These are phyloP conservation scores for Eulemur rubriventer DNA, from an alignment of 2,797 vertebrate species.

Conservation along the genomic window DNA sequence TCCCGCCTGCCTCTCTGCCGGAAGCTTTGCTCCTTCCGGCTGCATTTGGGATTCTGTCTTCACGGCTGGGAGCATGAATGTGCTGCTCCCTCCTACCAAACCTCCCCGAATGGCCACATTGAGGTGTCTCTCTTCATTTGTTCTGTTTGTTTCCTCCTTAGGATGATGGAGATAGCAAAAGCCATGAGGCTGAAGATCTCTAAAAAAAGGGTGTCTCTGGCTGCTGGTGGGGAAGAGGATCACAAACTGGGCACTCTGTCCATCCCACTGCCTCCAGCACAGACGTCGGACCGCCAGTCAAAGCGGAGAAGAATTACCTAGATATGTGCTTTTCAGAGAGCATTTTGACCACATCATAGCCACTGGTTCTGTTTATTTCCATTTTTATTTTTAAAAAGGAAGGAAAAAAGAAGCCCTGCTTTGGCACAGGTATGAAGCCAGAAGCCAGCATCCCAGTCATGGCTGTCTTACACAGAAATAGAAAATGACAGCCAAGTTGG, in stretches of 20 bases:
- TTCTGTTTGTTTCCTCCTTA: conserved; percentile 75
- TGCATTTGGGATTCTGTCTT: neutral
- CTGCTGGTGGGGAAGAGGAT: conserved; percentile 72
- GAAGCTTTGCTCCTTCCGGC: neutral
- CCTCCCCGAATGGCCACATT: neutral
- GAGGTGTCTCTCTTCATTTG: neutral
- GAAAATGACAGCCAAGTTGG: neutral
- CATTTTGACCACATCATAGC: neutral
- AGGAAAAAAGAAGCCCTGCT: neutral
- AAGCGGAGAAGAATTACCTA: conserved; percentile 91
- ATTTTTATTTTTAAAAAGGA: conserved; percentile 9
- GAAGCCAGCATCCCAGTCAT: neutral
- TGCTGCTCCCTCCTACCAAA: neutral
- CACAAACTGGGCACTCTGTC: conserved; percentile 89
- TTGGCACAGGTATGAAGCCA: neutral
- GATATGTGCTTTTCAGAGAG: neutral
- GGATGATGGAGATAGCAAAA: conserved; percentile 93
- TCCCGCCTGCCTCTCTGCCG: neutral
- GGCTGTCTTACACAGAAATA: neutral
- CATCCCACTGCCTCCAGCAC: conserved; percentile 90
- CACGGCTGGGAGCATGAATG: neutral
- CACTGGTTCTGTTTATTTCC: neutral
- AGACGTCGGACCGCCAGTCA: conserved; percentile 64
- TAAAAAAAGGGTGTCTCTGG: conserved; percentile 78
- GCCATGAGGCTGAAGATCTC: conserved; percentile 92